A percentile compares a stretch with the other conserved stretches of the same genome.
These are phyloP conservation scores for Drosophila hawaiiensis DNA, from an alignment of 2,888 invertebrate species.

Conservation along the genomic window DNA sequence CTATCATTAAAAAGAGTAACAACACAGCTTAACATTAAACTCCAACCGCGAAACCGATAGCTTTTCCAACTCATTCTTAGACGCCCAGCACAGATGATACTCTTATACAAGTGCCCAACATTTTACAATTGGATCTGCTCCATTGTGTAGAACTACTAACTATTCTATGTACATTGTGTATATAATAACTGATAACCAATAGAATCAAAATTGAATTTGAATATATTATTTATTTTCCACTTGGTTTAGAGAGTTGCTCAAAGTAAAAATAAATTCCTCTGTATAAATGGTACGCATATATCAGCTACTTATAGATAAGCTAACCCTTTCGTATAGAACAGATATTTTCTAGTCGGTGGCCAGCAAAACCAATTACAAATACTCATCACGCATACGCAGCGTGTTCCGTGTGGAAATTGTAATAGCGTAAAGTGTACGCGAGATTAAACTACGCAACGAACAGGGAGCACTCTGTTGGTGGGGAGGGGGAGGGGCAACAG, in stretches of 20 bases:
- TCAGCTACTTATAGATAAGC: background rate
- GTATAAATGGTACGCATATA: too few species aligned
- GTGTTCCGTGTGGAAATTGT: conserved; percentile 34
- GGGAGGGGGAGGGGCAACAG: conserved; percentile 15
- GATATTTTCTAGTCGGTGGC: conserved; percentile 10
- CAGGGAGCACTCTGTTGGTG: background rate
- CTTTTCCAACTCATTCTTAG: conserved; percentile 7
- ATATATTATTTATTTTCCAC: background rate
- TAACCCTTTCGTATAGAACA: background rate
- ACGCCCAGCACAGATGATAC: conserved; percentile 27
- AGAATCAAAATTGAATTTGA: background rate
- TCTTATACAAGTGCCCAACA: conserved; percentile 7
- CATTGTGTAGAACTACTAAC: background rate
- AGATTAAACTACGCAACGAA: conserved; percentile 29
- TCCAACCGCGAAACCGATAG: background rate
- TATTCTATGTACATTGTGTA: background rate
- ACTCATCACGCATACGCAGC: conserved; percentile 69
- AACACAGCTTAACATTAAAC: conserved; percentile 53
- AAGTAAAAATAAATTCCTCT: background rate
- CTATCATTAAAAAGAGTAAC: conserved; percentile 65
- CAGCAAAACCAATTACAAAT: conserved; percentile 14
- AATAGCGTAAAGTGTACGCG: conserved; percentile 32
- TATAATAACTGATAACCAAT: background rate
- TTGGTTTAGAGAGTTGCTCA: background rate
- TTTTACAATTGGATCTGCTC: background rate